Evolutionary conservation across 64 coral and sea anemone genomes (phyloP), one percentile per base, ranked within the genome.

Genomic region (Montipora sp.): DNA sequence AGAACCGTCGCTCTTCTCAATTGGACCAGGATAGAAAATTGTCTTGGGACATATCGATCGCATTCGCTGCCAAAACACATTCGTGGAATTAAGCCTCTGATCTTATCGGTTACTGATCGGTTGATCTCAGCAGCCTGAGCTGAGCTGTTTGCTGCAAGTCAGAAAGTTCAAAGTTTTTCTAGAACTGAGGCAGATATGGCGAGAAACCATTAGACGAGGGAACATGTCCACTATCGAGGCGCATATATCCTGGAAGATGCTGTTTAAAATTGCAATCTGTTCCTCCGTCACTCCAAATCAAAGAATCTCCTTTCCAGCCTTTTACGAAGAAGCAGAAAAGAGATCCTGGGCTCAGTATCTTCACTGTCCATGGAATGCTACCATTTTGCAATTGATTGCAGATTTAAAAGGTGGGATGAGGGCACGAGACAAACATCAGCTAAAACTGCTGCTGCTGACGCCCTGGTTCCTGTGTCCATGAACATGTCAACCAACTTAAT

Each of bases 11-110:
- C 24, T 27, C 27, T 79, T 79, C 14, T 47, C 27, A 13, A 79
- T 45, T 1, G 77, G 77, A 0, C 77, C 77, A 79, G 27, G 27
- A 3, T 79, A 79, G 36, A 79, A 47, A 0, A 45, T 44, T 5
- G 27, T 48, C 36, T 79, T 79, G 77, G 77, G 77, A 44, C 77
- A 79, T 24, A 79, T 78, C 5, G 76, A 8, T 36, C 76, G 76
- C 48, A 78, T 13, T 48, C 76, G 8, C 10, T 78, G 27, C 76
- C 76, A 78, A 78, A 78, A 78, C 9, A 48, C 48, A 45, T 46
- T 78, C 10, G 27, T 78, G 48, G 10, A 46, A 48, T 48, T 48
- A 43, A 78, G 27, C 76, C 76, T 78, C 76, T 78, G 76, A 20
- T 77, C 1, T 45, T 20, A 45, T 77, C 74, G n/a, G 74, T 45